phyloP scores from a whole-genome alignment of 2,888 invertebrate genomes.

The Atherix ibis region DNA sequence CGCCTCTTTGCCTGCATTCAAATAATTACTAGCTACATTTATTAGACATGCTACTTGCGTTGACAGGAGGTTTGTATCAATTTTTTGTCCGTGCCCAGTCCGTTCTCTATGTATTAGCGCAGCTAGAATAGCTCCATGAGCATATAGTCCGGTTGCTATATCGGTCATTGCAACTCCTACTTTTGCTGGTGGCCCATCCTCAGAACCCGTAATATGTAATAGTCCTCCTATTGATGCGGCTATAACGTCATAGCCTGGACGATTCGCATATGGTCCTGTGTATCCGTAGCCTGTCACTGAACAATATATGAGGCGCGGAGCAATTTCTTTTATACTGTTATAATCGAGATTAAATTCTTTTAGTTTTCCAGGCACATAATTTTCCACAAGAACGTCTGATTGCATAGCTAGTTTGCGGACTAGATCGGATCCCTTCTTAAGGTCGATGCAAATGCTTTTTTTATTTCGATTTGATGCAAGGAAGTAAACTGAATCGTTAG shows the following conservation, averaged over 20 bases:
- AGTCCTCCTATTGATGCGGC: slow-evolving; percentile 87
- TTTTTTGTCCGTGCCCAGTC: slow-evolving; percentile 76
- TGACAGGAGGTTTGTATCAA: slow-evolving; percentile 85
- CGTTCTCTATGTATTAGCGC: slow-evolving; percentile 62
- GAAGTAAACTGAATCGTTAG: slow-evolving; percentile 65
- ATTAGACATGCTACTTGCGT: slow-evolving; percentile 81
- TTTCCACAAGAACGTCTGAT: slow-evolving; percentile 83
- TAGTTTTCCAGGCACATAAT: slow-evolving; percentile 85
- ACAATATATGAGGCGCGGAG: slow-evolving; percentile 78
- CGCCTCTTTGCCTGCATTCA: slow-evolving; percentile 69
- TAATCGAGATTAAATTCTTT: slow-evolving; percentile 65
- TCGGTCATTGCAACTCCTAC: slow-evolving; percentile 89
- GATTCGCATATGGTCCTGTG: slow-evolving; percentile 65
- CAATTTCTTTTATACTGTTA: slow-evolving; percentile 45
- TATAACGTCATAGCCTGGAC: slow-evolving; percentile 94
- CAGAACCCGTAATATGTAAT: slow-evolving; percentile 75
- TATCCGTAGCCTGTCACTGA: slow-evolving; percentile 87
- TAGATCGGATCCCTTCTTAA: slow-evolving; percentile 56
- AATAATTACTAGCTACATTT: slow-evolving; percentile 76
- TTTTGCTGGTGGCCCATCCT: slow-evolving; percentile 71
- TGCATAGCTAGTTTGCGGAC: slow-evolving; percentile 55
- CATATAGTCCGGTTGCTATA: slow-evolving; percentile 85
- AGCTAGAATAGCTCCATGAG: slow-evolving; percentile 87
- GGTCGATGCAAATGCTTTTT: slow-evolving; percentile 75
- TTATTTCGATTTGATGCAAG: slow-evolving; percentile 86